Percentiles rank a stretch among this genome's conserved stretches.
Conservation (phyloP, 2,113 vertebrate species). For the Melanotaenia duboulayi region DNA sequence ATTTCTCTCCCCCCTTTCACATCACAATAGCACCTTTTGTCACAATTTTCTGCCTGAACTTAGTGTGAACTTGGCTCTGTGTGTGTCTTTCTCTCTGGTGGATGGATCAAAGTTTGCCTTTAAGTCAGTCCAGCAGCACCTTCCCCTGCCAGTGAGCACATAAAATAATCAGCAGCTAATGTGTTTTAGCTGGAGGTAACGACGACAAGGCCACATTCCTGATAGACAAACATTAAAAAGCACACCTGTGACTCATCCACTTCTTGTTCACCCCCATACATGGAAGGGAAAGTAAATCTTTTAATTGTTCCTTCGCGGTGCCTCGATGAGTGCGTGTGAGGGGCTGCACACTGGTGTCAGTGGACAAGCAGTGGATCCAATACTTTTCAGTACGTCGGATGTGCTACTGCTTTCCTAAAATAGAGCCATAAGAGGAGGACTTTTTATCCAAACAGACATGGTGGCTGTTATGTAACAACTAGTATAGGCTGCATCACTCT, state of each 20-base stretch:
- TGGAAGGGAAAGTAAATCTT: conserved; percentile 59
- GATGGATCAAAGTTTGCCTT: conserved; percentile 22
- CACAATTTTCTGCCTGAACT: conserved; percentile 18
- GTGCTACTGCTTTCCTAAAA: conserved; percentile 59
- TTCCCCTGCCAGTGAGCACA: conserved; percentile 15
- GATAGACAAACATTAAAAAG: conserved; percentile 57
- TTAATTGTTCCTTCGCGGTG: conserved; percentile 35
- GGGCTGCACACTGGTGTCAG: conserved; percentile 36
- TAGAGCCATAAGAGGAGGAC: conserved; percentile 62
- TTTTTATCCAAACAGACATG: conserved; percentile 69
- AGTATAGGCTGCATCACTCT: conserved; percentile 46
- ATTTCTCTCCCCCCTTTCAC: conserved; percentile 19
- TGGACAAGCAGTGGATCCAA: conserved; percentile 38
- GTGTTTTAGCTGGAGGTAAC: conserved; percentile 25
- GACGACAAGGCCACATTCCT: conserved; percentile 56
- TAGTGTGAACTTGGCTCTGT: conserved; percentile 12
- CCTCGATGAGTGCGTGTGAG: conserved; percentile 12
- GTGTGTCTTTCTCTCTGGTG: neutral
- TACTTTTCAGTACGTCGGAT: conserved; percentile 37
- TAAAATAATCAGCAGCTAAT: conserved; percentile 15
- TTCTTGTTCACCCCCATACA: conserved; percentile 56
- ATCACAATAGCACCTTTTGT: conserved; percentile 24
- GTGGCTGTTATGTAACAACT: conserved; percentile 61
- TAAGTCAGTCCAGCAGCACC: conserved; percentile 1
- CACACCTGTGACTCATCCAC: conserved; percentile 74